Conservation (phyloP, 2,113 vertebrate species). For the Anguilla japonica region DNA sequence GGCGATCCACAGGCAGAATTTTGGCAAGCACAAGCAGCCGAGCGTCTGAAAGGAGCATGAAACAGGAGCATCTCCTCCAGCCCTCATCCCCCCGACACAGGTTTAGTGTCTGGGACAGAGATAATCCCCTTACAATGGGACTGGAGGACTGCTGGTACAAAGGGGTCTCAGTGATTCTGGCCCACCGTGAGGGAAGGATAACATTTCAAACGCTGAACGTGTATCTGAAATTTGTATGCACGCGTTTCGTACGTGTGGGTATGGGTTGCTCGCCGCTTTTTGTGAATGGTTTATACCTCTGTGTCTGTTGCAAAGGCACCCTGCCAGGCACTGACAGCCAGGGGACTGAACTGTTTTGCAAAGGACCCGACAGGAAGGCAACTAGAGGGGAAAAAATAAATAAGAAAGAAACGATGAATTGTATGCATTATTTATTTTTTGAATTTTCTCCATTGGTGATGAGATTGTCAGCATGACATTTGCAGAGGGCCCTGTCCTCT, state of each 20-base stretch:
- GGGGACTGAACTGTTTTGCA: constrained; percentile 16
- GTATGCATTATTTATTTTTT: not conserved
- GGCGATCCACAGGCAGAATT: not conserved
- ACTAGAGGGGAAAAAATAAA: constrained; percentile 17
- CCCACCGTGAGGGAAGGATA: too few relatives aligned
- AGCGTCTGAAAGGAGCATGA: not conserved
- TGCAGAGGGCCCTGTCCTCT: constrained; percentile 5
- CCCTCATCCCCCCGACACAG: not conserved
- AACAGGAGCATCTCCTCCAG: too few relatives aligned
- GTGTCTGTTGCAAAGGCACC: too few relatives aligned
- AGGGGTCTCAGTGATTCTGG: not conserved
- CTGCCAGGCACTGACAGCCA: not conserved
- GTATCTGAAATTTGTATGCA: too few relatives aligned
- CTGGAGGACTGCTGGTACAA: not conserved
- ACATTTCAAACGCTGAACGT: too few relatives aligned
- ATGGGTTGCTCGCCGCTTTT: too few relatives aligned
- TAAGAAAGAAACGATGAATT: not conserved
- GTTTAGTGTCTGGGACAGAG: not conserved
- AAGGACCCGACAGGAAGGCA: not conserved
- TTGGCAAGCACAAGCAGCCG: not conserved
- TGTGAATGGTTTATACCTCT: too few relatives aligned
- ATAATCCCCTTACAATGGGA: not conserved
- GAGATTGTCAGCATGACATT: constrained; percentile 1
- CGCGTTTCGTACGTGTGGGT: too few relatives aligned
- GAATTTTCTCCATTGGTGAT: not conserved